Evolutionary conservation across 2,888 invertebrate genomes (phyloP), one percentile per base, ranked within the genome.

Genomic region (Thecophora atra): DNA sequence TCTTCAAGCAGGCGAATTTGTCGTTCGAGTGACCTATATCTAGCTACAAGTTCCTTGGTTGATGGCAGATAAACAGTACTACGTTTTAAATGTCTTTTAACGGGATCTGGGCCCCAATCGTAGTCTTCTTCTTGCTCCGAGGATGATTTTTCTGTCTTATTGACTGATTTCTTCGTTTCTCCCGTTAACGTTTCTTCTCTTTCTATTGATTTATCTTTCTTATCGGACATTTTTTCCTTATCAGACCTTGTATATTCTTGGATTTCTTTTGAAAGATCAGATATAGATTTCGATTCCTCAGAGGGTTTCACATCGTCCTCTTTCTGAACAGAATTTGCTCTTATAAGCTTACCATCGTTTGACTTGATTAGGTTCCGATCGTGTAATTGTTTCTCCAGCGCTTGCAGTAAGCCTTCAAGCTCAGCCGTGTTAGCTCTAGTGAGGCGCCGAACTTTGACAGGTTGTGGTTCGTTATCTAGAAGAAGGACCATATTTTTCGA

Each of bases 361-460:
- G 78, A 78, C 63, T 79, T 80, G n/a, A 81, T 72, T 0, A 82
- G 79, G 66, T 80, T 80, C 1, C 84, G 77, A 42, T 83, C 78
- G 51, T 73, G 82, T 1, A 84, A 77, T 56, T 84, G 85, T 13
- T 82, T 83, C 73, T 84, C 84, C 0, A 85, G 76, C 2, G 85
- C 84, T 65, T 82, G 80, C 24, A 85, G 83, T 3, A 85, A 74
- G 6, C 76, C 82, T 58, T 84, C 84, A 2, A 84, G 74, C 3
- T 85, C 84, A 72, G 83, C 84, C 0, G 83, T 84, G 62, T 84
- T 84, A 51, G 83, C 84, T 58, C 83, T 78, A 37, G 83, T 83
- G 30, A 83, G 72, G 3, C 84, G 78, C 6, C 83, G 80, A 0
- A 83, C 81, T 37, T 83, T 81, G 7, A 82, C 79, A 0, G 84